Conservation (phyloP, 2,797 vertebrate genomes). For the Peromyscus attwateri region DNA sequence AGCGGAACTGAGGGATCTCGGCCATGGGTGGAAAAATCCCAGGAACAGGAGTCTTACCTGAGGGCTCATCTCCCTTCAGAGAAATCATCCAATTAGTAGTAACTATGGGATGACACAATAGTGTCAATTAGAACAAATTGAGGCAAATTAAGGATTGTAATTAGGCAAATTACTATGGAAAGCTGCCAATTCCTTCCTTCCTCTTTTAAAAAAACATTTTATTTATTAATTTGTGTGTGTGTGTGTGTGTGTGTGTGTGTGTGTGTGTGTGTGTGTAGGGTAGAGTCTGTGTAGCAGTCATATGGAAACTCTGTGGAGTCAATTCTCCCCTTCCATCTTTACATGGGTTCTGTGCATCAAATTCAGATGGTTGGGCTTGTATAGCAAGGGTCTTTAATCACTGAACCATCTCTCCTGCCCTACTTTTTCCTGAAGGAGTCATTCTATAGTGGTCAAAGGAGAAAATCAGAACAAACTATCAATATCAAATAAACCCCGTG, state of each 20-base stretch:
- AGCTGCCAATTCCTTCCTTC: not conserved
- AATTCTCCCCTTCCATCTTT: not conserved
- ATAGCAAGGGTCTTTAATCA: not conserved
- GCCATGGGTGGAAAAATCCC: not conserved
- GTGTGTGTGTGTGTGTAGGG: not conserved
- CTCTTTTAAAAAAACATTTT: not conserved
- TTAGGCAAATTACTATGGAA: not conserved
- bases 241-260: not conserved
- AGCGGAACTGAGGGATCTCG: not conserved
- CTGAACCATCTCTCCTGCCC: too few species aligned
- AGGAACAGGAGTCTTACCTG: not conserved
- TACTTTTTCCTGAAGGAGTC: not conserved
- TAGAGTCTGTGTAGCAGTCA: not conserved
- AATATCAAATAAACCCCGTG: not conserved
- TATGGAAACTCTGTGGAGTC: not conserved
- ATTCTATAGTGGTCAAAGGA: not conserved
- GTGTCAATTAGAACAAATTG: not conserved
- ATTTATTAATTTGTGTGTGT: not conserved
- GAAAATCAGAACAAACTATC: not conserved
- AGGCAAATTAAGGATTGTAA: not conserved
- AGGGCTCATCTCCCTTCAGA: slow-evolving; percentile 1
- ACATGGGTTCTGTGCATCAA: not conserved
- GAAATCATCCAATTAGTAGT: not conserved
- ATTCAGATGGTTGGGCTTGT: not conserved
- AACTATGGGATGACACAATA: not conserved